phyloP scores from a whole-genome alignment of 2,888 invertebrate genomes.

The Lamproptera curius region DNA sequence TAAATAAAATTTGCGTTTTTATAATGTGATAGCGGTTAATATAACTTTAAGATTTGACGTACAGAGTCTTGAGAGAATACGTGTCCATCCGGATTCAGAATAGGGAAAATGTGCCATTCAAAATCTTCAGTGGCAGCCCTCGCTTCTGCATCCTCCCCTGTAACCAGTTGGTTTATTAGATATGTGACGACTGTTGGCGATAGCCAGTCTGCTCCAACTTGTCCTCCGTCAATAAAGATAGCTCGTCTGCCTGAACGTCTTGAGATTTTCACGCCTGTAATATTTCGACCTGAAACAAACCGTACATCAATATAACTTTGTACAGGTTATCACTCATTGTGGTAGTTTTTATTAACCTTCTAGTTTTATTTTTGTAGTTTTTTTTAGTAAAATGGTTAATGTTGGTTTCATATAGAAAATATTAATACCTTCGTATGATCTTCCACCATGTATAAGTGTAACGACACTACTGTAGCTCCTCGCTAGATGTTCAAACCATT shows the following conservation, averaged over 20 bases:
- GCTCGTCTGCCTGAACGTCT: constrained; percentile 42
- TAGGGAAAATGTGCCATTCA: constrained; percentile 87
- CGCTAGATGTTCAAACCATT: constrained; percentile 66
- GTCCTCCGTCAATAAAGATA: constrained; percentile 69
- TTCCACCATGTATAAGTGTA: constrained; percentile 66
- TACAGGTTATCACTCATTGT: no score
- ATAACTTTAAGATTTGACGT: no score
- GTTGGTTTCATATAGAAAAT: no score
- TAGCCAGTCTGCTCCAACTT: constrained; percentile 88
- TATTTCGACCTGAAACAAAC: constrained; percentile 46
- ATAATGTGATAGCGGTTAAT: no score
- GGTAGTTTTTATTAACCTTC: no score
- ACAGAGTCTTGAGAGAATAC: constrained; percentile 81
- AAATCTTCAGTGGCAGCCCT: constrained; percentile 70
- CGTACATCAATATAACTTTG: no score
- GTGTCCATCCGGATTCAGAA: constrained; percentile 88
- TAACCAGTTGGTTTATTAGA: constrained; percentile 79
- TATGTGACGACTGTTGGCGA: constrained; percentile 81
- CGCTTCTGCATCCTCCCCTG: constrained; percentile 69
- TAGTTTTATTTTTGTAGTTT: no score
- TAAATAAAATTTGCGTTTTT: no score
- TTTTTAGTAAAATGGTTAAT: no score
- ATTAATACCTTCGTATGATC: constrained; percentile 60
- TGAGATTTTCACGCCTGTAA: constrained; percentile 67
- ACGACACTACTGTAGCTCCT: constrained; percentile 43